A percentile compares a stretch with the other conserved stretches of the same genome.
Conservation (phyloP, 2,888 invertebrate species). For the Drosophila mayaguana region DNA sequence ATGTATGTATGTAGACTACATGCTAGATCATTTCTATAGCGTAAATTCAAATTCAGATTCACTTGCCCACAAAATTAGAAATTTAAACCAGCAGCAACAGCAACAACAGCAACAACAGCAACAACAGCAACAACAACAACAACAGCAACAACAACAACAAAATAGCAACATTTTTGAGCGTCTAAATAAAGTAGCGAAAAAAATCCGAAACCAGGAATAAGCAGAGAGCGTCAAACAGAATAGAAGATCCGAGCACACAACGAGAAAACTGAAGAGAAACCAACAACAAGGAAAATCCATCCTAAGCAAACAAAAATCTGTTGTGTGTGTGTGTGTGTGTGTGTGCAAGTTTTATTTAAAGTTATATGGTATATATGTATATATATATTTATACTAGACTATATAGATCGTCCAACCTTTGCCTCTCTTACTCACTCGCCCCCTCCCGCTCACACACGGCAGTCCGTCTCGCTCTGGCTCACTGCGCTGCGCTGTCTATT, state of each 20-base stretch:
- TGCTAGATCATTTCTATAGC: constrained; percentile 66
- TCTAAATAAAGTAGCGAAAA: constrained; percentile 72
- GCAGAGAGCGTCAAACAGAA: constrained; percentile 27
- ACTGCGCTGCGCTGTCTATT: constrained; percentile 18
- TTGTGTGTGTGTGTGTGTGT: constrained; percentile 22
- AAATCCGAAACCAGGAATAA: constrained; percentile 11
- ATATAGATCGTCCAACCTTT: constrained; percentile 29
- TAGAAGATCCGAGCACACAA: constrained; percentile 35
- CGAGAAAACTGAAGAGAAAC: constrained; percentile 43
- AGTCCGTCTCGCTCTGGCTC: neutral
- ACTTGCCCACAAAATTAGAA: constrained; percentile 81
- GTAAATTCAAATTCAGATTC: constrained; percentile 78
- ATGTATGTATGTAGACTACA: constrained; percentile 34
- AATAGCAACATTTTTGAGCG: constrained; percentile 69
- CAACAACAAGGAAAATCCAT: constrained; percentile 47
- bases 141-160: constrained; percentile 39
- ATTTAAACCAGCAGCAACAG: constrained; percentile 65
- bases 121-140: constrained; percentile 38
- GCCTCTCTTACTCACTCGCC: neutral
- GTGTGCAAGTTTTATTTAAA: constrained; percentile 66
- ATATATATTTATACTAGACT: constrained; percentile 11
- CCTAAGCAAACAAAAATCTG: constrained; percentile 55
- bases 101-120: constrained; percentile 39
- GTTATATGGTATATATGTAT: constrained; percentile 35
- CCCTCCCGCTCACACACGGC: neutral